Conservation (phyloP, 2,797 vertebrate species). For the Cyclopterus lumpus region DNA sequence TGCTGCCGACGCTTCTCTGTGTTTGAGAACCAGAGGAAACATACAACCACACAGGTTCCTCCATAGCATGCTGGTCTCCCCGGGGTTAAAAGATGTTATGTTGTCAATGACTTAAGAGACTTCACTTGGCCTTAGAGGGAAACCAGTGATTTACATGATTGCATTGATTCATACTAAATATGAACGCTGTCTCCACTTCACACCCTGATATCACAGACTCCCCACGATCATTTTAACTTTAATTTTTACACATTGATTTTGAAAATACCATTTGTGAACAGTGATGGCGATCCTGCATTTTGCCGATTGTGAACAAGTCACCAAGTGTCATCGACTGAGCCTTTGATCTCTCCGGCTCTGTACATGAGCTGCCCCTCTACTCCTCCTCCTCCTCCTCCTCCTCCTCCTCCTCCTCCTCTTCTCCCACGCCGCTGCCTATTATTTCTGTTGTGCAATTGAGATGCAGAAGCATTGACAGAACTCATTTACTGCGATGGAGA, state of each 20-base stretch:
- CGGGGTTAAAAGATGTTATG: not conserved
- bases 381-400: constrained; percentile 1
- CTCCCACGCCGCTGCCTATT: constrained; percentile 66
- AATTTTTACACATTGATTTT: constrained; percentile 12
- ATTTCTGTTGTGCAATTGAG: constrained; percentile 81
- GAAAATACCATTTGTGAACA: constrained; percentile 29
- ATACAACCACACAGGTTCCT: not conserved
- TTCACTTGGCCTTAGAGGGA: not conserved
- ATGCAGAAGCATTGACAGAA: constrained; percentile 84
- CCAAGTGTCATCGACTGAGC: constrained; percentile 19
- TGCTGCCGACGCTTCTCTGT: not conserved
- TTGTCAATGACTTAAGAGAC: not conserved
- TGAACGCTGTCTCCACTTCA: not conserved
- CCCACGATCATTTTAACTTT: not conserved
- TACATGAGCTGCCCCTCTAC: constrained; percentile 31
- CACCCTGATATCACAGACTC: not conserved
- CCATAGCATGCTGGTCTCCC: not conserved
- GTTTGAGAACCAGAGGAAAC: not conserved
- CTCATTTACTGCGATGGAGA: constrained; percentile 83
- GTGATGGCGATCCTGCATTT: constrained; percentile 4
- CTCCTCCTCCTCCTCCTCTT: not conserved
- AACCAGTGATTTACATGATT: constrained; percentile 12
- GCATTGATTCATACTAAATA: constrained; percentile 7
- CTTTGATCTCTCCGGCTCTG: constrained; percentile 40
- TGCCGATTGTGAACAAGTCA: constrained; percentile 35